phyloP scores from a whole-genome alignment of 2,888 invertebrate genomes.

The Phasia obesa region DNA sequence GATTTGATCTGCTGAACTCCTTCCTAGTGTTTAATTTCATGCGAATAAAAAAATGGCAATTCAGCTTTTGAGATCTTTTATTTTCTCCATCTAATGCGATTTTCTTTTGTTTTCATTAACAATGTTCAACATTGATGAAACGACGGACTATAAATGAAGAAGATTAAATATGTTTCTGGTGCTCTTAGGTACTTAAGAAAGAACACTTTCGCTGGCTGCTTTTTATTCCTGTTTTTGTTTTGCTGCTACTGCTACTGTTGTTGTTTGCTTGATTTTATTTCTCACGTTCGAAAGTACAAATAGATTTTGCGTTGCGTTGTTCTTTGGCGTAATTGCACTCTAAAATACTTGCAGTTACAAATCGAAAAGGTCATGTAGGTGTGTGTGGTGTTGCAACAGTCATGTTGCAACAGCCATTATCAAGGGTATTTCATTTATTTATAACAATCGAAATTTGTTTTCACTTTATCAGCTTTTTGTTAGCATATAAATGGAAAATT shows the following conservation, averaged over 20 bases:
- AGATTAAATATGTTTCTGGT: slow-evolving; percentile 45
- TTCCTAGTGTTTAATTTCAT: slow-evolving; percentile 51
- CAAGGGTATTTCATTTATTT: slow-evolving; percentile 19
- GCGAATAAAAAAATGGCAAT: slow-evolving; percentile 33
- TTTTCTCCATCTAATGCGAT: slow-evolving; percentile 13
- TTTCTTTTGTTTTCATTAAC: neutral
- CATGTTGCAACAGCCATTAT: slow-evolving; percentile 40
- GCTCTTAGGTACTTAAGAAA: neutral
- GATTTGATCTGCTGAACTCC: slow-evolving; percentile 13
- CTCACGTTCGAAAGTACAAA: neutral
- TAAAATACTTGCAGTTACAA: neutral
- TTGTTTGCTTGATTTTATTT: neutral
- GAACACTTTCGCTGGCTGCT: slow-evolving; percentile 41
- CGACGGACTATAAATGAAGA: slow-evolving; percentile 1
- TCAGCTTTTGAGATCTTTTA: slow-evolving; percentile 4
- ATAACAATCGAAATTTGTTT: slow-evolving; percentile 17
- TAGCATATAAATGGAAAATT: no score
- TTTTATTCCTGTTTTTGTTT: neutral
- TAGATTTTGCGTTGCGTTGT: slow-evolving; percentile 9
- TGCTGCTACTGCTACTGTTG: no score
- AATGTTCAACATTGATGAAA: slow-evolving; percentile 25
- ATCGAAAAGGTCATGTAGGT: slow-evolving; percentile 32
- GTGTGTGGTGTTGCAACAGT: no score
- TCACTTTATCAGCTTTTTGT: slow-evolving; percentile 1
- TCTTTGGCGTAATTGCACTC: slow-evolving; percentile 18